A percentile compares a stretch with the other conserved stretches of the same genome.
Evolutionary conservation across 2,888 invertebrate genomes (phyloP).

Genomic region (Drosophila fulvimacula): DNA sequence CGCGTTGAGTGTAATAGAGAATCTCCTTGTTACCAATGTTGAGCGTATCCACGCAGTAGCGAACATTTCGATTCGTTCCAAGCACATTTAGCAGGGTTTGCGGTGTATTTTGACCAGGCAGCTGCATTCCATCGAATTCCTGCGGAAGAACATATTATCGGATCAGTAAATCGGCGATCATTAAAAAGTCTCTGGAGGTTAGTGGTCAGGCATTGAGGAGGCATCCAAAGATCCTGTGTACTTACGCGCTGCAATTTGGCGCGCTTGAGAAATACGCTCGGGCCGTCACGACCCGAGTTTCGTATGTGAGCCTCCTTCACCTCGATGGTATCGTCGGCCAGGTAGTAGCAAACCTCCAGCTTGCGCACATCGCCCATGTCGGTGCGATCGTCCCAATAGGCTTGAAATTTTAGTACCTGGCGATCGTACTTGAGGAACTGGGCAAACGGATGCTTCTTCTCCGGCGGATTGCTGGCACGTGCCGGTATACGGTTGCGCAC

Average conservation of each 20-base stretch:
- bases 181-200: too few relatives aligned
- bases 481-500: slow-evolving; percentile 73
- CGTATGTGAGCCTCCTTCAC: slow-evolving; percentile 90
- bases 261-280: slow-evolving; percentile 90
- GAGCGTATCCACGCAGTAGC: slow-evolving; percentile 87
- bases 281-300: slow-evolving; percentile 90
- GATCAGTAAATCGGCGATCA: not conserved
- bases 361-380: slow-evolving; percentile 92
- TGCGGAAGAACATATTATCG: slow-evolving; percentile 13
- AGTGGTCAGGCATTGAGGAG: not conserved
- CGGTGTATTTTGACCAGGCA: slow-evolving; percentile 85
- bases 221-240: not conserved
- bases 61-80: slow-evolving; percentile 85
- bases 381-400: slow-evolving; percentile 96
- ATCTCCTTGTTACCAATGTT: slow-evolving; percentile 85
- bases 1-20: slow-evolving; percentile 84
- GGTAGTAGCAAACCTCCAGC: slow-evolving; percentile 92
- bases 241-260: slow-evolving; percentile 91
- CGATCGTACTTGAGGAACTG: slow-evolving; percentile 94
- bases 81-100: slow-evolving; percentile 88
- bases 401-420: slow-evolving; percentile 90
- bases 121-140: slow-evolving; percentile 79
- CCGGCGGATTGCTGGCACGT: slow-evolving; percentile 62
- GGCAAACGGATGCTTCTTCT: slow-evolving; percentile 88
- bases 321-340: slow-evolving; percentile 95